Evolutionary conservation across 1,140 invertebrate species (phyloP).

Genomic region (Plectrocnemia conspersa): DNA sequence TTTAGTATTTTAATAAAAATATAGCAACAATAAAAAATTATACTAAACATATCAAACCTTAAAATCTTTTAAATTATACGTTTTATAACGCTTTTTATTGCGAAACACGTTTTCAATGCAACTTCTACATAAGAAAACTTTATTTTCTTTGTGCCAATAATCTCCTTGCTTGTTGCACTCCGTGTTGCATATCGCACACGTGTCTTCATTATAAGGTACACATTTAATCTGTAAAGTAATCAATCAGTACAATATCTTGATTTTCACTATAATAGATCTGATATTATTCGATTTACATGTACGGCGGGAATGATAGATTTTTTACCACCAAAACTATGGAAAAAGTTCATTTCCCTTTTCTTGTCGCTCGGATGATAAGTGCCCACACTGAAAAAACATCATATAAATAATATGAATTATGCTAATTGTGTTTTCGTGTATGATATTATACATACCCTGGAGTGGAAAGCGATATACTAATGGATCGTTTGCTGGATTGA

Average conservation of each 20-base stretch:
- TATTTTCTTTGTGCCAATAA: conserved; percentile 50
- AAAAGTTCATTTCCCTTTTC: conserved; percentile 29
- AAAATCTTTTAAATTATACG: conserved; percentile 44
- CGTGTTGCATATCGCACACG: conserved; percentile 44
- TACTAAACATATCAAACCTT: conserved; percentile 39
- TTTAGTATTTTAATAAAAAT: not conserved
- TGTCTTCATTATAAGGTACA: conserved; percentile 48
- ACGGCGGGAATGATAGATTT: conserved; percentile 25
- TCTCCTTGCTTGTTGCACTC: conserved; percentile 49
- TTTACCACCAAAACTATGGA: conserved; percentile 31
- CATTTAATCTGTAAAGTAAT: conserved; percentile 46
- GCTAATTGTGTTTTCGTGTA: conserved; percentile 13
- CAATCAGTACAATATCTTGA: conserved; percentile 13
- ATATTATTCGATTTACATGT: conserved; percentile 30
- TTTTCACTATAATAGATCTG: conserved; percentile 11
- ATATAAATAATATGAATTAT: conserved; percentile 10
- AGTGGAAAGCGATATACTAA: conserved; percentile 38
- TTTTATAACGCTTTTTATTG: conserved; percentile 44
- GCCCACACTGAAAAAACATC: conserved; percentile 23
- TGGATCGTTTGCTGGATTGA: conserved; percentile 41
- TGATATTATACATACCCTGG: conserved; percentile 42
- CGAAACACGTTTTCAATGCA: conserved; percentile 43
- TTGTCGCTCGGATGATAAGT: conserved; percentile 26
- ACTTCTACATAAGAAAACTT: conserved; percentile 47
- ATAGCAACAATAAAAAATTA: conserved; percentile 1